A percentile compares a stretch with the other conserved stretches of the same genome.
Conservation (phyloP, 2,797 vertebrate genomes). For the Muraenolepis orangiensis region DNA sequence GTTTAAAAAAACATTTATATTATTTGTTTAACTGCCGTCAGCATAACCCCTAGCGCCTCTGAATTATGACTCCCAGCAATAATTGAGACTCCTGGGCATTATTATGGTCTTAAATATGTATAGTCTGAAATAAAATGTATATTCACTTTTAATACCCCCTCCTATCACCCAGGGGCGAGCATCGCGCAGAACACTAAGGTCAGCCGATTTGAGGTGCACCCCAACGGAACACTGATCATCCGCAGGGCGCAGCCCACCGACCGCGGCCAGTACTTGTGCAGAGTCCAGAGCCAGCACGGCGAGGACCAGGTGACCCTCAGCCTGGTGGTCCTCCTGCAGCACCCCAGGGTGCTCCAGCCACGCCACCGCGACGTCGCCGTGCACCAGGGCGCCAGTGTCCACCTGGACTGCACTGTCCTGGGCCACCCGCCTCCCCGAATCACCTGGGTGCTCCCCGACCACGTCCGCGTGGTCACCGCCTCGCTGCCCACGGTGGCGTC, state of each 20-base stretch:
- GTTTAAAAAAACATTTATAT: not conserved
- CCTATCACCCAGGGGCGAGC: constrained; percentile 68
- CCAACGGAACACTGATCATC: constrained; percentile 85
- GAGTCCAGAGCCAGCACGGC: constrained; percentile 80
- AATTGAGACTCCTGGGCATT: no score
- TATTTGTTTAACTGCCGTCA: not conserved
- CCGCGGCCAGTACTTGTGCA: constrained; percentile 84
- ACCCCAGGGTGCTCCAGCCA: constrained; percentile 74
- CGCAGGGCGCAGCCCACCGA: constrained; percentile 76
- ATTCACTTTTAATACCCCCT: not conserved
- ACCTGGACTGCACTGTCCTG: constrained; percentile 79
- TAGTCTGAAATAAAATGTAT: not conserved
- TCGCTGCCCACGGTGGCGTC: constrained; percentile 32
- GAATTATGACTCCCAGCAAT: not conserved
- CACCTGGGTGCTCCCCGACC: constrained; percentile 86
- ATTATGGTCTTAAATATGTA: not conserved
- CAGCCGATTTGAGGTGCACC: constrained; percentile 82
- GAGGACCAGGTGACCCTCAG: constrained; percentile 68
- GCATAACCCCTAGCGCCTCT: not conserved
- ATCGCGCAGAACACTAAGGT: constrained; percentile 75
- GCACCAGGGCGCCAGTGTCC: constrained; percentile 72
- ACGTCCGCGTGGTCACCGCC: constrained; percentile 44
- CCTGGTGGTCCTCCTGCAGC: constrained; percentile 75
- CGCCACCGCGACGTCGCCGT: constrained; percentile 77
- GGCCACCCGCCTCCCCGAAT: constrained; percentile 78